These are phyloP conservation scores for Corythoichthys intestinalis DNA, from an alignment of 2,113 vertebrate species.

Conservation along the genomic window DNA sequence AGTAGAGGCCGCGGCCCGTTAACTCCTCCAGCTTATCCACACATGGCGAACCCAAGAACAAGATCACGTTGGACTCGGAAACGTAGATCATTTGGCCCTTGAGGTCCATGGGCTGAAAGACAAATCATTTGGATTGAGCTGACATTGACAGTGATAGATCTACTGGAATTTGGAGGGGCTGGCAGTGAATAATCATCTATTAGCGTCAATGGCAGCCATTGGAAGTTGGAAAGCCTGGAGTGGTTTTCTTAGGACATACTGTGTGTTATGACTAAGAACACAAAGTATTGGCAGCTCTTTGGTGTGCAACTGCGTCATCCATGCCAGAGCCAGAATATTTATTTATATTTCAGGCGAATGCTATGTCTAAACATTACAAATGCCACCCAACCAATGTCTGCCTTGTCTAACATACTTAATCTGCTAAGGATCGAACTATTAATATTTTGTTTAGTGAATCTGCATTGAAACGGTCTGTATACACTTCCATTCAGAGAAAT, in stretches of 20 bases:
- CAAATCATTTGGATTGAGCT: constrained; percentile 22
- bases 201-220: too few species aligned
- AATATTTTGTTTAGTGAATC: neutral
- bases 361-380: constrained; percentile 1
- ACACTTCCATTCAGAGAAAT: too few species aligned
- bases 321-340: constrained; percentile 4
- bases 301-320: constrained; percentile 11
- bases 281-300: constrained; percentile 8
- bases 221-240: neutral
- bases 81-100: constrained; percentile 99
- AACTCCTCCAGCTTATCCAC: constrained; percentile 95
- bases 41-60: constrained; percentile 94
- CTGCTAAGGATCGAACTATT: neutral
- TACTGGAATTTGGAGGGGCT: neutral
- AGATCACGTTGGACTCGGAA: constrained; percentile 86
- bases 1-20: constrained; percentile 89
- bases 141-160: neutral
- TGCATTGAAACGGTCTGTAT: neutral
- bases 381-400: neutral
- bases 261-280: neutral
- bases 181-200: too few species aligned
- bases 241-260: neutral
- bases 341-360: constrained; percentile 15
- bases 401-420: neutral
- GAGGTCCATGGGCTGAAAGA: constrained; percentile 88